Conservation (phyloP, 1,140 invertebrate genomes). For the Drosophila lini region DNA sequence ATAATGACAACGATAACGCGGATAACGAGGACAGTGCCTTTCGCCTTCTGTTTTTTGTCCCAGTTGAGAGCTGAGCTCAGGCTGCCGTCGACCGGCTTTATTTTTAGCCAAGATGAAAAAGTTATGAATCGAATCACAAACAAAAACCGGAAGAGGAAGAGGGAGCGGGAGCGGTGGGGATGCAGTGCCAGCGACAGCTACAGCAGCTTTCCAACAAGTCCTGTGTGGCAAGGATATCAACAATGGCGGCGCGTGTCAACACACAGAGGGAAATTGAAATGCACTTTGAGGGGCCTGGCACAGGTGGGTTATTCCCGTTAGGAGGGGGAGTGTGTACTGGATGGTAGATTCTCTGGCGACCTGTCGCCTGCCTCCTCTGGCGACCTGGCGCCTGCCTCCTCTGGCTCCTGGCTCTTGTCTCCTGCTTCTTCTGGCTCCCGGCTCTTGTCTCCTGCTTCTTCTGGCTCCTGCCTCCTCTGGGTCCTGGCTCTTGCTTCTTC, state of each 20-base stretch:
- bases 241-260: conserved; percentile 14
- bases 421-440: too few relatives aligned
- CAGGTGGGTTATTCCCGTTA: not conserved
- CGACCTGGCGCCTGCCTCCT: too few relatives aligned
- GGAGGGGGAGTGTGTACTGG: too few relatives aligned
- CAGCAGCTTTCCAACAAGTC: not conserved
- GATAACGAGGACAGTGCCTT: conserved; percentile 22
- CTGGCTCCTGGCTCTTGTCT: too few relatives aligned
- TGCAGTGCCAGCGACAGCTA: conserved; percentile 9
- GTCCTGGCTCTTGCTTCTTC: not conserved
- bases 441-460: too few relatives aligned
- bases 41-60: conserved; percentile 12
- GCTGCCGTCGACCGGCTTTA: conserved; percentile 33
- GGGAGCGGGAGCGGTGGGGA: not conserved
- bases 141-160: conserved; percentile 29
- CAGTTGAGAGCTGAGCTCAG: conserved; percentile 6
- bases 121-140: conserved; percentile 50
- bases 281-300: conserved; percentile 35
- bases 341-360: too few relatives aligned
- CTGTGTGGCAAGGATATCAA: conserved; percentile 8
- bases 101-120: conserved; percentile 30
- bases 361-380: too few relatives aligned
- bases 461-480: too few relatives aligned
- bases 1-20: conserved; percentile 42
- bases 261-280: conserved; percentile 62